phyloP scores from a whole-genome alignment of 1,140 invertebrate genomes.

The Lethrus apterus region DNA sequence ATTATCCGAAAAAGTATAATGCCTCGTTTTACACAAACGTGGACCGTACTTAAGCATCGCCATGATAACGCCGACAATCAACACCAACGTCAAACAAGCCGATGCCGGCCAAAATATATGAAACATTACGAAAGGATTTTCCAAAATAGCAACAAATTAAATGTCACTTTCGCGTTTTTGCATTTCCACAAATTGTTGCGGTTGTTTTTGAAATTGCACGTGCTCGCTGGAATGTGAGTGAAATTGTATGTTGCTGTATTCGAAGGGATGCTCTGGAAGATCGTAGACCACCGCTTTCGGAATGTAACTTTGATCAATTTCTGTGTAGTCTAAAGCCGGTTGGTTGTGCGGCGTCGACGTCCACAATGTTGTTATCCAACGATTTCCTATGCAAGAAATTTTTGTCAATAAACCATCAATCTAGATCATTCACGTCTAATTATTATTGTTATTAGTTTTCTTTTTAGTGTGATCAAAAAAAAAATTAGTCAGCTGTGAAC shows the following conservation, averaged over 20 bases:
- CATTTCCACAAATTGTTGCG: slow-evolving; percentile 60
- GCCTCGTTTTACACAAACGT: slow-evolving; percentile 57
- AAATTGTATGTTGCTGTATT: slow-evolving; percentile 32
- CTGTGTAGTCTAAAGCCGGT: slow-evolving; percentile 71
- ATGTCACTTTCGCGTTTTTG: slow-evolving; percentile 77
- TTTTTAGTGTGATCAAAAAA: too few species aligned
- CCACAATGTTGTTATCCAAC: slow-evolving; percentile 76
- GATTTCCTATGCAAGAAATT: slow-evolving; percentile 55
- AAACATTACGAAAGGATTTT: slow-evolving; percentile 24
- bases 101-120: slow-evolving; percentile 53
- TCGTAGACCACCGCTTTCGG: slow-evolving; percentile 36
- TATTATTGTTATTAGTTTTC: too few species aligned
- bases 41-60: slow-evolving; percentile 64
- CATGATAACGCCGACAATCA: slow-evolving; percentile 65
- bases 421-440: too few species aligned
- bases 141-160: slow-evolving; percentile 45
- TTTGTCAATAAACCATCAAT: too few species aligned
- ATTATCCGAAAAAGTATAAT: slow-evolving; percentile 50
- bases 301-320: slow-evolving; percentile 48
- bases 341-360: slow-evolving; percentile 72
- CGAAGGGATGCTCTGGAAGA: slow-evolving; percentile 36
- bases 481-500: too few species aligned
- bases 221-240: slow-evolving; percentile 4
- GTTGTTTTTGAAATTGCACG: slow-evolving; percentile 7
- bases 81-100: slow-evolving; percentile 60